Percentiles rank a stretch among this genome's conserved stretches.
These are phyloP conservation scores for Orbicella faveolata DNA, from an alignment of 64 coral and sea anemone species.

Conservation along the genomic window DNA sequence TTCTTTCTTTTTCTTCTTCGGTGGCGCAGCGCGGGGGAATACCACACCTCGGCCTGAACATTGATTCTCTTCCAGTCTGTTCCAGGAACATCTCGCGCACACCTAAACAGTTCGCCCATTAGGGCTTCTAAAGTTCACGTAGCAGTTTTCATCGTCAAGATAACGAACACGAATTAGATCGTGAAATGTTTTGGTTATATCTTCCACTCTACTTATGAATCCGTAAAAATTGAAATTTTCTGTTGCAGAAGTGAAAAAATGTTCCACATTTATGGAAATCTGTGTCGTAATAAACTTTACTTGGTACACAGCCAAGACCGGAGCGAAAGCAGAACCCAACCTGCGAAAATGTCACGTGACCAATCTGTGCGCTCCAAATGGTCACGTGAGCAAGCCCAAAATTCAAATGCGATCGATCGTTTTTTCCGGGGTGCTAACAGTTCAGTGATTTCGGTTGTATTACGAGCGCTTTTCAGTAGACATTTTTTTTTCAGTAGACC, in stretches of 20 bases:
- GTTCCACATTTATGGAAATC: conserved; percentile 34
- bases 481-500: too few relatives aligned
- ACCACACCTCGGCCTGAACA: conserved; percentile 34
- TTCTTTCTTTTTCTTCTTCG: conserved; percentile 24
- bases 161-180: background rate
- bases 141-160: conserved; percentile 34
- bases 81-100: conserved; percentile 16
- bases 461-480: too few relatives aligned
- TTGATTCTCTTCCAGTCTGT: conserved; percentile 41
- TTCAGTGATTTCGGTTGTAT: conserved; percentile 50
- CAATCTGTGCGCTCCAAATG: conserved; percentile 30
- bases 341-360: conserved; percentile 34
- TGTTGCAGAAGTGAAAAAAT: conserved; percentile 30
- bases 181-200: too few relatives aligned
- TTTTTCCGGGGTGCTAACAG: conserved; percentile 47
- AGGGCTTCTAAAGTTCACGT: conserved; percentile 34
- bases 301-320: conserved; percentile 26
- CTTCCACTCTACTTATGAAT: too few relatives aligned
- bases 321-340: background rate
- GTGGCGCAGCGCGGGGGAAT: conserved; percentile 37
- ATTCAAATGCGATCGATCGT: conserved; percentile 33
- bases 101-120: conserved; percentile 13
- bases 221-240: too few relatives aligned
- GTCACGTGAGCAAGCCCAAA: conserved; percentile 48
- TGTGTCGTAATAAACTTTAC: conserved; percentile 44